Base-by-base conservation (phyloP, 2,113 vertebrate genomes). In the Carassius gibelio region DNA sequence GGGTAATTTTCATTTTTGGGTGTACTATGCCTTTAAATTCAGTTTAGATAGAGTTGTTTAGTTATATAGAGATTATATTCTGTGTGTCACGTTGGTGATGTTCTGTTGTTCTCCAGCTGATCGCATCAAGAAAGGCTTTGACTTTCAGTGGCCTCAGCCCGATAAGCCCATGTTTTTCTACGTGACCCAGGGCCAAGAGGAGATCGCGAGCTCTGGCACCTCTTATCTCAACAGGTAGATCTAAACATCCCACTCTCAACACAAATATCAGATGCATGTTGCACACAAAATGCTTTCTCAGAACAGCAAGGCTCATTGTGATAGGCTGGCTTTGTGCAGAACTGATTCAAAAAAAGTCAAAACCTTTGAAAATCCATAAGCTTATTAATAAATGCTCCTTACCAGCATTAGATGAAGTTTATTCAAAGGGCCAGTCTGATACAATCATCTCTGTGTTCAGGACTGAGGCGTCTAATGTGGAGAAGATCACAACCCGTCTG, bases 81-180 rank as follows among this genome's bases (percentile, higher is more conserved):
- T 62, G 14, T 68, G 30, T 8, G 14, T 5, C 50, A 21, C 14
- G 23, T 3, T 48, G 45, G 11, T 48, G 26, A 17, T 57, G 34
- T 13, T 26, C 0, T 30, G 7, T 23, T 76, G 26, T 74, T 79
- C 52, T 72, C 6, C 62, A 98, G 97, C 96, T 14, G 98, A 99
- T 87, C 97, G 98, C 87, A 96, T 99, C 89, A 99, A 99, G 92
- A 99, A 99, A 84, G 98, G 97, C 0, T 99, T 99, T 84, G 98
- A 99, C 89, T 99, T 99, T 94, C 97, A 99, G 94, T 99, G 98
- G 98, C 98, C 98, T 0, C 98, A 99, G 61, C 97, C 97, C 0
- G 98, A 99, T 87, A 99, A 99, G 84, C 98, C 98, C 5, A 99
- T 99, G 98, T 99, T 98, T 89, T 99, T 99, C 93, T 99, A 99